Evolutionary conservation across 2,888 invertebrate species (phyloP).

Genomic region (Dicyrtomina minuta): DNA sequence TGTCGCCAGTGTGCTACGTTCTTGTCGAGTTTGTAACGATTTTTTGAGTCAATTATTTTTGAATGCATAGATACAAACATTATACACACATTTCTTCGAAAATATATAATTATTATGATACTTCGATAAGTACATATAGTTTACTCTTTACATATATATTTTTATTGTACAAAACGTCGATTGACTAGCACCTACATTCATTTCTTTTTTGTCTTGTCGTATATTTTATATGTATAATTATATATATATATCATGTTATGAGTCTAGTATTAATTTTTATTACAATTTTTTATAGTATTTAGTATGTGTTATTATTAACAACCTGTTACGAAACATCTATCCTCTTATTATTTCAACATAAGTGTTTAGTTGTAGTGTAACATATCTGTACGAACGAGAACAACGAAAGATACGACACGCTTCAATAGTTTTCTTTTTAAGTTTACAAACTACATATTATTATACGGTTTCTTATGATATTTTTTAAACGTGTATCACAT

Average conservation of each 20-base stretch:
- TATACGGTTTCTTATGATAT: constrained; percentile 1
- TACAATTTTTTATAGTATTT: not conserved
- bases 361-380: not conserved
- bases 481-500: constrained; percentile 23
- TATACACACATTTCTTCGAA: constrained; percentile 3
- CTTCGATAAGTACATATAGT: not conserved
- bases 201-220: not conserved
- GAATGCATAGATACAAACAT: not conserved
- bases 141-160: constrained; percentile 6
- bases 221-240: not conserved
- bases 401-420: not conserved
- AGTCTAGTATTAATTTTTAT: not conserved
- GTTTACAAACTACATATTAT: not conserved
- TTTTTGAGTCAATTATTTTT: not conserved
- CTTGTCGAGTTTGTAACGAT: constrained; percentile 5
- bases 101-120: constrained; percentile 17
- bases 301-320: too few relatives aligned
- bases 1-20: not conserved
- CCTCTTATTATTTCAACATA: not conserved
- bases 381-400: not conserved
- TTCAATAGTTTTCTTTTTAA: not conserved
- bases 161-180: constrained; percentile 18
- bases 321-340: not conserved
- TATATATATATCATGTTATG: not conserved
- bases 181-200: constrained; percentile 4